A percentile compares a stretch with the other conserved stretches of the same genome.
Conservation (phyloP, 1,140 invertebrate species). For the Ctenoplectra terminalis region DNA sequence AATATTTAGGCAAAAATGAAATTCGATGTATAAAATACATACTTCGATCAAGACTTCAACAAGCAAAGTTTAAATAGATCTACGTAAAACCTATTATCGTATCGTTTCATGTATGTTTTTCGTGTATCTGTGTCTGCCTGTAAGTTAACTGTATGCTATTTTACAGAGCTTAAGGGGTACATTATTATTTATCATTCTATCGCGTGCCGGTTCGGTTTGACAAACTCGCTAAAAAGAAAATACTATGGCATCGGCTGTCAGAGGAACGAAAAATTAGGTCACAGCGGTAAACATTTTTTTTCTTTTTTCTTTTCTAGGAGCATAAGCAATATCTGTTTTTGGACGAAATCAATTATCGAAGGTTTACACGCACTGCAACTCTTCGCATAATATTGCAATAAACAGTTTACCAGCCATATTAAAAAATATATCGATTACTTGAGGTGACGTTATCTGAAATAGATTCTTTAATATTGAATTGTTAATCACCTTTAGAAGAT, state of each 20-base stretch:
- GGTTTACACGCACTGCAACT: not conserved
- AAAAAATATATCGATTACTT: constrained; percentile 59
- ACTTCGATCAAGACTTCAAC: constrained; percentile 6
- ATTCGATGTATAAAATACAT: constrained; percentile 58
- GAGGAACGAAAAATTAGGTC: constrained; percentile 3
- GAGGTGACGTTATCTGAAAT: constrained; percentile 30
- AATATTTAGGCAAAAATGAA: constrained; percentile 39
- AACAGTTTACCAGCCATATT: constrained; percentile 43
- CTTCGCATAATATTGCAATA: constrained; percentile 8
- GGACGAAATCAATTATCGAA: constrained; percentile 45
- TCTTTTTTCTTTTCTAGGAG: constrained; percentile 36
- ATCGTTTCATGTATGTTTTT: not conserved
- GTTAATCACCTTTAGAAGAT: constrained; percentile 16
- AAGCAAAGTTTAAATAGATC: constrained; percentile 26
- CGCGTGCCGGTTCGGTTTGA: constrained; percentile 1
- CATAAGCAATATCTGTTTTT: constrained; percentile 16
- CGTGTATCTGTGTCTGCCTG: not conserved
- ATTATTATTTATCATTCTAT: constrained; percentile 14
- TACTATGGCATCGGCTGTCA: not conserved
- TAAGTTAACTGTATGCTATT: constrained; percentile 35
- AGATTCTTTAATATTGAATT: constrained; percentile 29
- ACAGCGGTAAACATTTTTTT: constrained; percentile 20
- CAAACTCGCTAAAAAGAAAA: constrained; percentile 18
- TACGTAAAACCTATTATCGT: constrained; percentile 27
- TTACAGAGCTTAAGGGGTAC: constrained; percentile 19